phyloP scores from a whole-genome alignment of 2,113 vertebrate species.

The Entelurus aequoreus region DNA sequence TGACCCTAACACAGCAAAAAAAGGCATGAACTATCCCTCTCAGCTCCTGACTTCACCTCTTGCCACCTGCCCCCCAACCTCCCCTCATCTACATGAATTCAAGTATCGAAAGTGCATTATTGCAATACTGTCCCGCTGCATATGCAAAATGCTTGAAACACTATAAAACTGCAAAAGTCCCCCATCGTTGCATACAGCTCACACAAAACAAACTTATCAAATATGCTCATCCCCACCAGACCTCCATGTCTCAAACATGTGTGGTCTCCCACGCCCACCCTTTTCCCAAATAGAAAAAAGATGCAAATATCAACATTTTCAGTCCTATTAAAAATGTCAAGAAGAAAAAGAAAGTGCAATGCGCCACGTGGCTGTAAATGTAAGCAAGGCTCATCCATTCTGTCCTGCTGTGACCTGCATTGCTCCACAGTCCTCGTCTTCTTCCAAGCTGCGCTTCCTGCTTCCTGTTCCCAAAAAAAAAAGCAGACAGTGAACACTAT shows the following conservation, averaged over 20 bases:
- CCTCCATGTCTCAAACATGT: slow-evolving; percentile 62
- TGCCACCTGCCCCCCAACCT: slow-evolving; percentile 45
- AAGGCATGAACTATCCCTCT: slow-evolving; percentile 46
- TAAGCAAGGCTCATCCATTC: slow-evolving; percentile 76
- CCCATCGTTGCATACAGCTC: slow-evolving; percentile 71
- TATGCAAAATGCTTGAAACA: slow-evolving; percentile 97
- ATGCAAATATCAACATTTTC: slow-evolving; percentile 77
- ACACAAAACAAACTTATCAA: slow-evolving; percentile 56
- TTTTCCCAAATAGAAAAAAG: slow-evolving; percentile 53
- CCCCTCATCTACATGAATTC: slow-evolving; percentile 84
- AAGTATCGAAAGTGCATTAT: slow-evolving; percentile 99
- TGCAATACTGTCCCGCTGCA: slow-evolving; percentile 99
- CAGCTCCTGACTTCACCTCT: slow-evolving; percentile 60
- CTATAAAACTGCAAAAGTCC: slow-evolving; percentile 89
- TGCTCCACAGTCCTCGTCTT: slow-evolving; percentile 88
- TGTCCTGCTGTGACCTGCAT: slow-evolving; percentile 92
- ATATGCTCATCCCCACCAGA: slow-evolving; percentile 25
- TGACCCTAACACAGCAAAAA: slow-evolving; percentile 41
- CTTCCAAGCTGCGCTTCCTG: slow-evolving; percentile 88
- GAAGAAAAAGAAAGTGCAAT: slow-evolving; percentile 49
- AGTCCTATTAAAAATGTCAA: slow-evolving; percentile 76
- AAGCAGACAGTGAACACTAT: background rate
- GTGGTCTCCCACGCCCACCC: slow-evolving; percentile 26
- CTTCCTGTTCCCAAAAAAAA: slow-evolving; percentile 73
- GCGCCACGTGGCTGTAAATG: slow-evolving; percentile 41